Percentiles rank a stretch among this genome's conserved stretches.
phyloP scores from a whole-genome alignment of 92 coral and sea anemone species.

The Palythoa heliodiscus region DNA sequence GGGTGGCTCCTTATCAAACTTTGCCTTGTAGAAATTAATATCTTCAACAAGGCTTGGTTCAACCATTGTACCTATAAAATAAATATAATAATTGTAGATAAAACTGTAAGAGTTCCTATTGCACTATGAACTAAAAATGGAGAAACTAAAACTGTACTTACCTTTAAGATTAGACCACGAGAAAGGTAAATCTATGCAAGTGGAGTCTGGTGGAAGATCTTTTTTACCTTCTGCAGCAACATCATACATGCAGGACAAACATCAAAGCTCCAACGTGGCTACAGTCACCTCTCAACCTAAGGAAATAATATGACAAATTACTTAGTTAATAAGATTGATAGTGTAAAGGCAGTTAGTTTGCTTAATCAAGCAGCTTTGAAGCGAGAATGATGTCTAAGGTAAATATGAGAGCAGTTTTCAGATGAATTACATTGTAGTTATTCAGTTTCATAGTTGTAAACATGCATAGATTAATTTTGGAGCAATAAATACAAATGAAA shows the following conservation, averaged over 20 bases:
- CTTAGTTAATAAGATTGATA: conserved; percentile 4
- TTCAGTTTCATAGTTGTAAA: conserved; percentile 21
- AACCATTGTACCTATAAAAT: conserved; percentile 46
- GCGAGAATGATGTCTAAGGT: conserved; percentile 14
- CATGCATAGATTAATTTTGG: conserved; percentile 26
- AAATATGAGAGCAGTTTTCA: conserved; percentile 7
- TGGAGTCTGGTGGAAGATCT: conserved; percentile 60
- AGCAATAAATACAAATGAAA: conserved; percentile 19
- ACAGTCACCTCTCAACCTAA: conserved; percentile 60
- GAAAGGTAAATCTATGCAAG: conserved; percentile 66
- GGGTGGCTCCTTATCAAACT: conserved; percentile 67
- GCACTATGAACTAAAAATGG: conserved; percentile 6
- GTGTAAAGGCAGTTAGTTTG: conserved; percentile 14
- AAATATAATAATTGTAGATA: conserved; percentile 3
- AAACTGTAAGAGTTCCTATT: background rate
- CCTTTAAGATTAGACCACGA: conserved; percentile 65
- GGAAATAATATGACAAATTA: conserved; percentile 2
- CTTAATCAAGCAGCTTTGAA: conserved; percentile 14
- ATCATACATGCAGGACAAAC: conserved; percentile 60
- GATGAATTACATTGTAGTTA: conserved; percentile 15
- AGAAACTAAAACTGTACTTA: conserved; percentile 17
- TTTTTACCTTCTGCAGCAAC: conserved; percentile 58
- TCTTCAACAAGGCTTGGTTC: conserved; percentile 63
- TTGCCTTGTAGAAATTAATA: conserved; percentile 62
- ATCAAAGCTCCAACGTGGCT: conserved; percentile 66